Evolutionary conservation across 2,113 vertebrate species (phyloP), one percentile per base, ranked within the genome.

Genomic region (Mus pahari): DNA sequence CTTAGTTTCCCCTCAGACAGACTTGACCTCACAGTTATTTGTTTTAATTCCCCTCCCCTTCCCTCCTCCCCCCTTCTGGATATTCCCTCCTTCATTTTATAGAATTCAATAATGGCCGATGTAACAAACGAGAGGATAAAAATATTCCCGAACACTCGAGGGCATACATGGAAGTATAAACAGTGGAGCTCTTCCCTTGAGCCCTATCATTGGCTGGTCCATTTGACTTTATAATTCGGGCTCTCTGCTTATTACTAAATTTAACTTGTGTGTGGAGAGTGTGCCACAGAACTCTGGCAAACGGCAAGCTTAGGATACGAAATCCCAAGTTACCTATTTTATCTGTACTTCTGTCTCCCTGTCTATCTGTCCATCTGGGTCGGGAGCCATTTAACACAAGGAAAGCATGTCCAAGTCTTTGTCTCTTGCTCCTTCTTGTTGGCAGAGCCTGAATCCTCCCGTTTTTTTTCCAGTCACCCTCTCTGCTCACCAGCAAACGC

Each of bases 211-310:
- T 86, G 88, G 66, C 87, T 33, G 13, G 14, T 36, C 71, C 36
- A 94, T 95, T 96, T 96, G 96, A 97, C 97, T 98, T 97, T 97
- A 79, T 97, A 97, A 98, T 97, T 88, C 68, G 84, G 95, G 70
- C 94, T 90, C 82, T 87, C 90, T 89, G 92, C 78, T 95, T 94
- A 77, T 91, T 89, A 89, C 92, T 89, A 70, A 96, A 95, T 97
- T 89, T 86, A 89, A 90, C 95, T 60, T 77, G 92, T 68, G 1
- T 50, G 16, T 58, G 90, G 5, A 28, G 24, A 36, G 68, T 1
- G 58, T 5, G 66, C 62, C 28, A 3, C 36, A 5, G 88, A 73
- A 53, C 92, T 55, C 64, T 22, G 42, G 64, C 83, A 71, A 60
- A 86, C 26, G 89, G 58, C 60, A 58, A 94, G 53, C 71, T 68